These are phyloP conservation scores for Rhodinocichla rosea DNA, from an alignment of 2,113 vertebrate species.

Conservation along the genomic window DNA sequence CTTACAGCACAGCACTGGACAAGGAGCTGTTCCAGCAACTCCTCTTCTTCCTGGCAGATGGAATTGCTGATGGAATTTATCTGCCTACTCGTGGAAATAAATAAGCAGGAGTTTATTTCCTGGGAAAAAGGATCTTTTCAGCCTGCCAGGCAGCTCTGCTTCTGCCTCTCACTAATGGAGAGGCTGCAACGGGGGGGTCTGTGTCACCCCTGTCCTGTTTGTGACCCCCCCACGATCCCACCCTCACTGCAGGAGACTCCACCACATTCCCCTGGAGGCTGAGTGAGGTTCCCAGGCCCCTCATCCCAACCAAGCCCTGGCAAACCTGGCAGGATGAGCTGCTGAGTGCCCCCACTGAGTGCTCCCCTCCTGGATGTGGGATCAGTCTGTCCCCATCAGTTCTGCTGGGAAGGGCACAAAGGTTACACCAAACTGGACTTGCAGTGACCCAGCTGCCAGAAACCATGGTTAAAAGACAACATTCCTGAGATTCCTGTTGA, in stretches of 20 bases:
- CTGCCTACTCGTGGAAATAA: background rate
- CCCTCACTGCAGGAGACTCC: background rate
- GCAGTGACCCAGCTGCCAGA: background rate
- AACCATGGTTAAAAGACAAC: background rate
- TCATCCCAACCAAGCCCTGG: background rate
- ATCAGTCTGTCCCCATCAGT: background rate
- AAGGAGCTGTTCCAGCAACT: background rate
- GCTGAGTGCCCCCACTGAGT: background rate
- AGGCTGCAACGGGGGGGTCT: fast-evolving
- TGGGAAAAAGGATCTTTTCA: background rate
- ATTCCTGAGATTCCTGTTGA: background rate
- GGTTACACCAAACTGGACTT: background rate
- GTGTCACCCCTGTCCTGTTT: background rate
- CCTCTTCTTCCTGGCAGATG: background rate
- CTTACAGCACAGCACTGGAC: background rate
- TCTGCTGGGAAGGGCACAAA: background rate
- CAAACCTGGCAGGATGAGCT: background rate
- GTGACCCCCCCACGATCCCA: background rate
- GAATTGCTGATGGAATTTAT: background rate
- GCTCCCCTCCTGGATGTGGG: background rate
- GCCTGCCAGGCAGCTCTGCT: background rate
- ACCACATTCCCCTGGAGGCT: background rate
- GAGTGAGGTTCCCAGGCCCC: background rate
- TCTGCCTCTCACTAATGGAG: fast-evolving
- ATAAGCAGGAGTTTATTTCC: background rate